These are phyloP conservation scores for Calameuta idolon DNA, from an alignment of 2,888 invertebrate genomes.

Conservation along the genomic window DNA sequence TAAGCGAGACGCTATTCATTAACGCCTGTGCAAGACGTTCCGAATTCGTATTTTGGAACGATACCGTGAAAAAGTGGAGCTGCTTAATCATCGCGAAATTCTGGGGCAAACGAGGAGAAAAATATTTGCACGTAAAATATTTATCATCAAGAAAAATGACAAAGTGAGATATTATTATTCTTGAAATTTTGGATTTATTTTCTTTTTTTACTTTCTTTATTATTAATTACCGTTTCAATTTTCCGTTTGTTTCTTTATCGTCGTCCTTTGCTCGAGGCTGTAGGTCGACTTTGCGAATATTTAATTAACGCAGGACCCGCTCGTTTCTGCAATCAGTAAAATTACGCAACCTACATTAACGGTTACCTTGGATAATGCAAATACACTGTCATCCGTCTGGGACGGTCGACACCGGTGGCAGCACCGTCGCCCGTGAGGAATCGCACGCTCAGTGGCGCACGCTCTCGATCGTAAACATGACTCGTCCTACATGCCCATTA, in stretches of 20 bases:
- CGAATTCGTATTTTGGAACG: background rate
- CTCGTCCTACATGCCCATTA: slow-evolving; percentile 1
- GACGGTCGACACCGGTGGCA: slow-evolving; percentile 21
- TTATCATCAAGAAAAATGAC: background rate
- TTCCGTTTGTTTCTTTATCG: background rate
- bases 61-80: background rate
- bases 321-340: slow-evolving; percentile 10
- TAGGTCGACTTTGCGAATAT: background rate
- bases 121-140: background rate
- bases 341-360: slow-evolving; percentile 40
- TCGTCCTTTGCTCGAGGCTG: background rate
- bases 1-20: background rate
- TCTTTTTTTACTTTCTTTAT: background rate
- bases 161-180: background rate
- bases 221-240: background rate
- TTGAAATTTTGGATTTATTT: background rate
- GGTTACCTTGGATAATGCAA: slow-evolving; percentile 53
- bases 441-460: background rate
- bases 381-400: slow-evolving; percentile 40
- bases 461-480: slow-evolving; percentile 15
- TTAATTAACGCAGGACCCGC: background rate
- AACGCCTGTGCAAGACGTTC: background rate
- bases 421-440: background rate
- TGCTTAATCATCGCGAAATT: background rate
- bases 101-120: background rate